Percentiles rank a stretch among this genome's conserved stretches.
phyloP scores from a whole-genome alignment of 2,888 invertebrate genomes.

The Pyrgus malvae region DNA sequence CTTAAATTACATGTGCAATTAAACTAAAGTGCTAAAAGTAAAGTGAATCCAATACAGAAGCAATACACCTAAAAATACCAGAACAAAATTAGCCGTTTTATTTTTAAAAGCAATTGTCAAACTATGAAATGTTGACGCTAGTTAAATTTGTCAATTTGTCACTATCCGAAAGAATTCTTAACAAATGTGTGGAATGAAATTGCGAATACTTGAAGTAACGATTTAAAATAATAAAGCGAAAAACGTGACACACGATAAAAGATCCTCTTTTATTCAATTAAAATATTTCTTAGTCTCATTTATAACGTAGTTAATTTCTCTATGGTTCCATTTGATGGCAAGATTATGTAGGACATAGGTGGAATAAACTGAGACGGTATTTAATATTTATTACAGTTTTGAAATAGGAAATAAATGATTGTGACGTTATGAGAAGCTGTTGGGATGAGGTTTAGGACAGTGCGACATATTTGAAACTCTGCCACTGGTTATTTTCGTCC shows the following conservation, averaged over 20 bases:
- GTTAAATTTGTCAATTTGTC: slow-evolving; percentile 43
- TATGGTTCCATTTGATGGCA: no score
- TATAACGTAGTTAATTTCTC: no score
- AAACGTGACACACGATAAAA: no score
- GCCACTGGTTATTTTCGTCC: slow-evolving; percentile 73
- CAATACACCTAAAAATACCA: background rate
- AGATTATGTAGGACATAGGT: no score
- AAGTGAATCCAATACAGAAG: background rate
- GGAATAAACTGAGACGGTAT: no score
- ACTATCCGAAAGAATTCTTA: slow-evolving; percentile 45
- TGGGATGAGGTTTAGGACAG: slow-evolving; percentile 64
- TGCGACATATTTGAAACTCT: slow-evolving; percentile 80
- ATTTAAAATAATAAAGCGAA: no score
- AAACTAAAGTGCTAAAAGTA: no score
- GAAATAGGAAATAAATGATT: slow-evolving; percentile 38
- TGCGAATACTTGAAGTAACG: no score
- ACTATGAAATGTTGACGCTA: slow-evolving; percentile 43
- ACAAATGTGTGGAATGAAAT: slow-evolving; percentile 48
- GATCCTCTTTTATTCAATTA: no score
- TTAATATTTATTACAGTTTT: slow-evolving; percentile 12
- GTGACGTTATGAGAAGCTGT: slow-evolving; percentile 54
- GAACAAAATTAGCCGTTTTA: slow-evolving; percentile 15
- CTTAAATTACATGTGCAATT: no score
- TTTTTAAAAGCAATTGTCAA: slow-evolving; percentile 49
- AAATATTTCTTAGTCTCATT: no score